These are phyloP conservation scores for Salvelinus alpinus DNA, from an alignment of 2,113 vertebrate genomes.

Conservation along the genomic window DNA sequence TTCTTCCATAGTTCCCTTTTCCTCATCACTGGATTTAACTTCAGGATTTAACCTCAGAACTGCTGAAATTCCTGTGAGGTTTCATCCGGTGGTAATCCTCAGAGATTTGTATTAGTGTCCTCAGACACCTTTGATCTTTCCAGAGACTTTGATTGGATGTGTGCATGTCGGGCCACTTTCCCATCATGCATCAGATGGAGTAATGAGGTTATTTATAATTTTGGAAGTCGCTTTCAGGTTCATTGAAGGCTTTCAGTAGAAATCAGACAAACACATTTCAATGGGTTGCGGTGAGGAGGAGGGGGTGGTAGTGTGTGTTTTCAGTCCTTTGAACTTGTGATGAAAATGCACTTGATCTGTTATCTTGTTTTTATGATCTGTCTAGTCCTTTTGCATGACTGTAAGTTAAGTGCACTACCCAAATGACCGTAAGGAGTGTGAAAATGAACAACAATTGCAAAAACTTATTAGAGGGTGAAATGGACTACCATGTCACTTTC, in stretches of 20 bases:
- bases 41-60: conserved; percentile 60
- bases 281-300: conserved; percentile 48
- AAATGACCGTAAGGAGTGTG: too few relatives aligned
- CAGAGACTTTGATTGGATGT: conserved; percentile 74
- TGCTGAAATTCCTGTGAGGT: conserved; percentile 68
- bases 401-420: too few relatives aligned
- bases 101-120: conserved; percentile 78
- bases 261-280: conserved; percentile 67
- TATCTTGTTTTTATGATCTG: neutral
- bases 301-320: neutral
- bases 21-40: conserved; percentile 39
- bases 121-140: conserved; percentile 75
- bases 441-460: too few relatives aligned
- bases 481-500: too few relatives aligned
- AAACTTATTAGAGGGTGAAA: too few relatives aligned
- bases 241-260: conserved; percentile 63
- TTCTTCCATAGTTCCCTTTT: conserved; percentile 26
- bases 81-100: conserved; percentile 74
- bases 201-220: conserved; percentile 63
- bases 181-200: conserved; percentile 62
- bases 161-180: conserved; percentile 65
- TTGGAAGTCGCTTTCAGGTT: conserved; percentile 68
- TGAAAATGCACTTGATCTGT: conserved; percentile 43
- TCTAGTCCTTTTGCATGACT: too few relatives aligned
- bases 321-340: conserved; percentile 58